Evolutionary conservation across 2,888 invertebrate genomes (phyloP), one percentile per base, ranked within the genome.

Genomic region (Drosophila infuscata): DNA sequence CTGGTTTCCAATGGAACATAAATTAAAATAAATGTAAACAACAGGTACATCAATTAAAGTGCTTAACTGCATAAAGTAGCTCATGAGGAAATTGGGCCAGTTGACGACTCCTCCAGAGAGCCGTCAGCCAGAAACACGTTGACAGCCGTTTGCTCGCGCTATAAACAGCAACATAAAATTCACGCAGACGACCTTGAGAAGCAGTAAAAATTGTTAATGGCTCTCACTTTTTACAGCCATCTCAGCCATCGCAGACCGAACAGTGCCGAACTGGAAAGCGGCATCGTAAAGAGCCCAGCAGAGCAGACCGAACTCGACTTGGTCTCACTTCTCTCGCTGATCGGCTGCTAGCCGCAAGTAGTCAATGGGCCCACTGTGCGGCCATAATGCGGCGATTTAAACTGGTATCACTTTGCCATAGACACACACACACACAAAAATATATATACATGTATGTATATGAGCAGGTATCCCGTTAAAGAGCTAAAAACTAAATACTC

Each of bases 131-230:
- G 49, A 32, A 65, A 51, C 59, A 62, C 61, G 72, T 56, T 76
- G 67, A 62, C 82, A 75, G 69, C 70, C 72, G 66, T 61, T 46
- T 60, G 59, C 65, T 75, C 66, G 43, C 57, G 72, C 69, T 76
- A 82, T 81, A 81, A 88, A 78, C 88, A 79, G 73, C 74, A 80
- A 79, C 84, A 91, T 91, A 91, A 92, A 92, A 91, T 83, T 85
- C 84, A 81, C 67, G 63, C 83, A 89, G 90, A 90, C 93, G 93
- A 91, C 92, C 92, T 92, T 92, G 93, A 90, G 79, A 75, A 86
- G 91, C 87, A 83, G 91, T 92, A 92, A 93, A 91, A 90, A 89
- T 88, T 91, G 90, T 92, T 92, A 92, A 93, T 91, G 91, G 91
- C 91, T 92, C 89, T 93, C 90, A 92, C 91, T 92, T 93, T 92